phyloP scores from a whole-genome alignment of 2,888 invertebrate species.

The Cantharis lateralis region DNA sequence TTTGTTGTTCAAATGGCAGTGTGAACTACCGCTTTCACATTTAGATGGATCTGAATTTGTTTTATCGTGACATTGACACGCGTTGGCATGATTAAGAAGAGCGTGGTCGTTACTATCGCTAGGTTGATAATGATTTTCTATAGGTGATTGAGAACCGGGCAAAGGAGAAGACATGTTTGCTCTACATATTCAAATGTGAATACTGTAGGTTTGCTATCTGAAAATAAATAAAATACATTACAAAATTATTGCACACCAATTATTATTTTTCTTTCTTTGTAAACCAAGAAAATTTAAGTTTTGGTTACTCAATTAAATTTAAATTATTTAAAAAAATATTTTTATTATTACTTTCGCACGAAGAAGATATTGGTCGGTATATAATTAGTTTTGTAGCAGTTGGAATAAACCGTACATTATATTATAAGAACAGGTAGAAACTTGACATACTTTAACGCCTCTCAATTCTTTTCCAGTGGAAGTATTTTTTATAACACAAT shows the following conservation, averaged over 20 bases:
- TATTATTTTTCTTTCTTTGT: not conserved
- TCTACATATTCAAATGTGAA: constrained; percentile 20
- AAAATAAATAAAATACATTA: not conserved
- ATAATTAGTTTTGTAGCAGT: not conserved
- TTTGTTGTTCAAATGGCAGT: constrained; percentile 28
- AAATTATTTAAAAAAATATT: not conserved
- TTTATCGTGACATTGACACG: constrained; percentile 48
- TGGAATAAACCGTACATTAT: not conserved
- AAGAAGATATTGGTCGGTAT: not conserved
- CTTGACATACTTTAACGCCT: not conserved
- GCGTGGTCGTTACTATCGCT: constrained; percentile 52
- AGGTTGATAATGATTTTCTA: constrained; percentile 51
- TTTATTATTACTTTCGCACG: not conserved
- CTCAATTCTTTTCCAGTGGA: not conserved
- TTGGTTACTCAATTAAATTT: not conserved
- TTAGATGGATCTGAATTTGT: constrained; percentile 37
- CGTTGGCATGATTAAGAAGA: constrained; percentile 46
- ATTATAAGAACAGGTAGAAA: not conserved
- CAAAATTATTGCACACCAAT: not conserved
- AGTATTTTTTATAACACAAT: not conserved
- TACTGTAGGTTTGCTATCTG: not conserved
- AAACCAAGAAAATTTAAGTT: not conserved
- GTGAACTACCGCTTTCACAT: constrained; percentile 42
- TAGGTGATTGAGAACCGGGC: constrained; percentile 48
- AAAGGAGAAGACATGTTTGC: constrained; percentile 48